Percentiles rank a stretch among this genome's conserved stretches.
Conservation (phyloP, 2,888 invertebrate species). For the Galerucella nymphaeae region DNA sequence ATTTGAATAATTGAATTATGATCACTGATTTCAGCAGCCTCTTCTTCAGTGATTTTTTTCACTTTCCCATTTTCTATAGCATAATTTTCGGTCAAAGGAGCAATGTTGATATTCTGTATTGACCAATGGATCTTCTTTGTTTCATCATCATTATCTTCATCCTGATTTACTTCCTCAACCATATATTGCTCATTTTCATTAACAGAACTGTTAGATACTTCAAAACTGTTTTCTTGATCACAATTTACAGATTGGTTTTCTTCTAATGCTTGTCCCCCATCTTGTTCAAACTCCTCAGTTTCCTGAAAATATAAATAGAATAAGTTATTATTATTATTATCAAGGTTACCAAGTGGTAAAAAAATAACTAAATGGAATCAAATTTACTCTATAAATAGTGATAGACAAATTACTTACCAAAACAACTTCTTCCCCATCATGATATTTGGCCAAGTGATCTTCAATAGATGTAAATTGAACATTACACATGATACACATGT, state of each 20-base stretch:
- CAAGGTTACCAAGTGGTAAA: too few relatives aligned
- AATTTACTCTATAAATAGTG: not conserved
- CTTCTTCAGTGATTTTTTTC: conserved; percentile 51
- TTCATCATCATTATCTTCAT: conserved; percentile 65
- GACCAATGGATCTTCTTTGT: conserved; percentile 67
- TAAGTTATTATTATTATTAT: too few relatives aligned
- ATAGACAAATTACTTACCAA: conserved; percentile 61
- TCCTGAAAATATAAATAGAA: conserved; percentile 35
- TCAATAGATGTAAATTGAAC: conserved; percentile 73
- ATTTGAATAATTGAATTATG: conserved; percentile 55
- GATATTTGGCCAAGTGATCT: conserved; percentile 74
- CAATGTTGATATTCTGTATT: conserved; percentile 53
- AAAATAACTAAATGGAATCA: too few relatives aligned
- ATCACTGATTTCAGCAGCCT: conserved; percentile 46
- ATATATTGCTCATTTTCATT: conserved; percentile 63
- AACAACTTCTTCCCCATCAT: conserved; percentile 76
- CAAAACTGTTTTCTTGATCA: conserved; percentile 20
- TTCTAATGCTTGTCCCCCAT: conserved; percentile 27
- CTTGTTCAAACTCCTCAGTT: conserved; percentile 47
- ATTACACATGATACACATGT: conserved; percentile 75
- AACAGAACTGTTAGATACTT: conserved; percentile 11
- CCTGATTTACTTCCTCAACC: conserved; percentile 66
- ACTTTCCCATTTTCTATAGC: conserved; percentile 53
- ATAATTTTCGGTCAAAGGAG: conserved; percentile 54
- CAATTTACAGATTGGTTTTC: conserved; percentile 29